Base-by-base conservation (phyloP, 2,888 invertebrate genomes). In the Stomorhina lunata region DNA sequence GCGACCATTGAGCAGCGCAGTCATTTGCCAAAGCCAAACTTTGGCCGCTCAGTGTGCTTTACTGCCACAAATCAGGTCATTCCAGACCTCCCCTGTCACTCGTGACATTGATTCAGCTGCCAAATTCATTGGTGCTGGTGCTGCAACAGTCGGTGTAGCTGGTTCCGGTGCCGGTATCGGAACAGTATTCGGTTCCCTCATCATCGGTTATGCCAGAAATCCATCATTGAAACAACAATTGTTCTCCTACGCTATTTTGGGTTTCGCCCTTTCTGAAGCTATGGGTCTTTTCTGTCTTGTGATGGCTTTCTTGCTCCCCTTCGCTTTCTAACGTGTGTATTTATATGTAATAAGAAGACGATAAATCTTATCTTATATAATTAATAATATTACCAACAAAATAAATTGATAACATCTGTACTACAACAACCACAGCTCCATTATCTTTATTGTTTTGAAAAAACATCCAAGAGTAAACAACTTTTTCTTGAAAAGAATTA, bases 81-180 rank as follows among this genome's bases (percentile, higher is more conserved):
- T 97, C 94, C 97, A 97, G 93, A 97, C 97, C 88, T 95, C 97
- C 87, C 93, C 95, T 86, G 95, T 96, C 87, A 95, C 95, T 87
- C 95, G 96, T 92, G 99, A 99, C 93, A 99, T 99, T 94, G 99
- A 99, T 93, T 98, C 99, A 86, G 99, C 99, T 90, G 99, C 99
- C 92, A 99, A 99, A 94, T 99, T 98, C 93, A 99, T 99, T 93
- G 99, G 99, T 92, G 99, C 99, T 92, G 99, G 99, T 91, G 99
- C 99, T 91, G 99, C 99, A 92, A 99, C 99, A 92, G 99, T 99
- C 88, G 99, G 99, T 93, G 99, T 99, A 87, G 99, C 99, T 90
- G 99, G 99, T 91, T 99, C 96, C 92, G 98, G 98, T 92, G 94
- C 98, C 93, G 99, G 99, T 93, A 98, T 99, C 92, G 99, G 99